These are phyloP conservation scores for Delphinus delphis DNA, from an alignment of 2,113 vertebrate genomes.

Conservation along the genomic window DNA sequence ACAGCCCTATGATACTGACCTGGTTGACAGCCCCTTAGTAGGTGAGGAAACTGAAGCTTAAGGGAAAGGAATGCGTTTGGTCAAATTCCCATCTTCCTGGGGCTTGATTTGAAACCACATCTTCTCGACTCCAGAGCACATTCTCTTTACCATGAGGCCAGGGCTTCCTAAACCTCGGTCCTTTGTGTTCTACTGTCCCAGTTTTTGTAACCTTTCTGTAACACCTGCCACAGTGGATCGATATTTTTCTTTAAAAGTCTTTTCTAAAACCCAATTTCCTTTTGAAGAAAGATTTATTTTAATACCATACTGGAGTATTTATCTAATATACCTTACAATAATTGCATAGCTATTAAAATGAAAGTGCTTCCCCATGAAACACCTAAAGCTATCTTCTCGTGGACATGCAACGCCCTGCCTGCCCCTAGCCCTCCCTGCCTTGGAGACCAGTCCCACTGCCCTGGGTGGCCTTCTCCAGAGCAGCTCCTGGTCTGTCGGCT, in stretches of 20 bases:
- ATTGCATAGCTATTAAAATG: not conserved
- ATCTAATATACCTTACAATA: not conserved
- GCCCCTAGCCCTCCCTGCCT: not conserved
- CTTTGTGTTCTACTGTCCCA: constrained; percentile 19
- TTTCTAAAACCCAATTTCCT: not conserved
- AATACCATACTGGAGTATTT: not conserved
- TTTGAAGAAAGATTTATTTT: not conserved
- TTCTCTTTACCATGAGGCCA: not conserved
- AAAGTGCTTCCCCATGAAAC: not conserved
- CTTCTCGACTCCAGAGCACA: not conserved
- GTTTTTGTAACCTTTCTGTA: constrained; percentile 63
- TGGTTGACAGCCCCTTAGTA: not conserved
- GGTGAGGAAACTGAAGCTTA: not conserved
- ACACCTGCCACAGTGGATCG: constrained; percentile 47
- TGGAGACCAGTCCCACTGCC: not conserved
- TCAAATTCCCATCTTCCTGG: not conserved
- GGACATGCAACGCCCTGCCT: not conserved
- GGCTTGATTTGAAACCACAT: not conserved
- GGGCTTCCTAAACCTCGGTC: constrained; percentile 26
- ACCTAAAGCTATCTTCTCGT: not conserved
- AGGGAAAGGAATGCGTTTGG: not conserved
- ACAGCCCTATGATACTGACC: not conserved
- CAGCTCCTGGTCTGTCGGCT: not conserved
- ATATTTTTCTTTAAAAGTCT: not conserved
- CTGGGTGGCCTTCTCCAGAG: not conserved